phyloP scores from a whole-genome alignment of 2,797 vertebrate species.

The Pitangus sulphuratus region DNA sequence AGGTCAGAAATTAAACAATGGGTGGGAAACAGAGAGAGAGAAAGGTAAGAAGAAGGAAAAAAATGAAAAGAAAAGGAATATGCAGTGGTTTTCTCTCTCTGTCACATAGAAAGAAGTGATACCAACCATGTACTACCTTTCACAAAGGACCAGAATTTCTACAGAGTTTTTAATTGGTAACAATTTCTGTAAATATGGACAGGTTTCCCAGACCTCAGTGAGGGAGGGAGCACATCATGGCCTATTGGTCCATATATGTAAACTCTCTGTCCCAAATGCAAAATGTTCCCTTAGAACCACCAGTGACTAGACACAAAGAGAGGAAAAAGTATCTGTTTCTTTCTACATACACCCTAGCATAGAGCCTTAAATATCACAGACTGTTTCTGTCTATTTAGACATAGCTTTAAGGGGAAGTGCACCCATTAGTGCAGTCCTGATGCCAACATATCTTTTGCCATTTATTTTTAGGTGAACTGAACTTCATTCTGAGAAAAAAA shows the following conservation, averaged over 20 bases:
- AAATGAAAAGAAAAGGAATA: background rate
- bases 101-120: background rate
- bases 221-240: background rate
- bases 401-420: background rate
- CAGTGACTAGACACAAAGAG: background rate
- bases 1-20: background rate
- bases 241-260: background rate
- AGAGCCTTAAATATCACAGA: background rate
- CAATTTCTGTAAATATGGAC: background rate
- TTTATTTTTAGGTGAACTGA: slow-evolving; percentile 51
- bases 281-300: background rate
- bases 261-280: background rate
- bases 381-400: background rate
- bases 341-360: background rate
- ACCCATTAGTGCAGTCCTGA: background rate
- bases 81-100: background rate
- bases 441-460: background rate
- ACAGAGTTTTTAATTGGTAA: background rate
- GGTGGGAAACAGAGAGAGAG: background rate
- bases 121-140: background rate
- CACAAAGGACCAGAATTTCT: background rate
- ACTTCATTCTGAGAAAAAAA: slow-evolving; percentile 12
- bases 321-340: background rate
- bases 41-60: background rate
- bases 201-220: background rate